Base-by-base conservation (phyloP, 2,113 vertebrate genomes). In the Ameiurus melas region DNA sequence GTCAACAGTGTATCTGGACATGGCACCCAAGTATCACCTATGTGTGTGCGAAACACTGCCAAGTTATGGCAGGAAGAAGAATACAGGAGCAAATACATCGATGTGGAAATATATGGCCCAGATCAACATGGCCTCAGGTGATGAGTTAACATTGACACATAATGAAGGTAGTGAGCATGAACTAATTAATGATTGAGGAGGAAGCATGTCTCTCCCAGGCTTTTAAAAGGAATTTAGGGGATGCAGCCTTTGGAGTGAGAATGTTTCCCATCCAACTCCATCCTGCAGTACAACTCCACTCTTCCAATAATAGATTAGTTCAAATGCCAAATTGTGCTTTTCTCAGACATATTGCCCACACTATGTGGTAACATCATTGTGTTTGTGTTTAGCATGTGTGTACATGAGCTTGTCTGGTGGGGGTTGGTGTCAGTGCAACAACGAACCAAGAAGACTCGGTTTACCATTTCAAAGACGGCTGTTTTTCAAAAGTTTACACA, bases 381-480 rank as follows among this genome's bases (percentile, higher is more conserved):
- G 92, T 92, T 92, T 92, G 91, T 93, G 92, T 93, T 87, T 73
- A 73, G 83, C 78, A 80, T 87, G 62, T 84, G 80, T 85, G 70
- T 85, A n/a, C 80, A 79, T 84, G 71, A 88, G 85, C 57, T 53
- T 84, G 62, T 77, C 60, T 93, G 92, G 93, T 93, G 94, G 94
- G 94, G 95, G 95, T 92, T 94, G 92, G 91, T 94, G 95, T 95
- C 93, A 82, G 83, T 91, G 92, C 93, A 95, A 92, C 95, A 94
- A 93, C 89, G 89, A 93, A 95, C 93, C 94, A 94, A 93, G 93
- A 95, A 92, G 93, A 94, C 92, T 93, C 90, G 87, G 92, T 94
- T 96, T 95, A 94, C 92, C 94, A 95, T 95, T 95, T 95, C 93
- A 95, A 95, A 95, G 94, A 94, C 87, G 92, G 91, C 93, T 93